These are phyloP conservation scores for Griposia aprilina DNA, from an alignment of 2,888 invertebrate genomes.

Conservation along the genomic window DNA sequence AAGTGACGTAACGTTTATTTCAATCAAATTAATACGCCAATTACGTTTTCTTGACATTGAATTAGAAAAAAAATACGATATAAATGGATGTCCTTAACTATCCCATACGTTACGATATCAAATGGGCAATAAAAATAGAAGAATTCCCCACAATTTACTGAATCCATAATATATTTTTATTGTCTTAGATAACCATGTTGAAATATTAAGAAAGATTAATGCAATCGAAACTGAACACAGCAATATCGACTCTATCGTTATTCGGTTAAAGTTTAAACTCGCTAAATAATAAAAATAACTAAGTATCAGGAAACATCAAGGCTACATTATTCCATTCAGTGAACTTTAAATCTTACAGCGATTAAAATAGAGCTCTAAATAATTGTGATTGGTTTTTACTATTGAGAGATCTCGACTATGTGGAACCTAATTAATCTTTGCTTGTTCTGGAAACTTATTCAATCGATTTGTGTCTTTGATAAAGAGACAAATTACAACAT, in stretches of 20 bases:
- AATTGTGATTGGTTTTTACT: not conserved
- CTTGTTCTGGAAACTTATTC: slow-evolving; percentile 11
- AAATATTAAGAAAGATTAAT: slow-evolving; percentile 49
- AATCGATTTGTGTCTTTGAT: slow-evolving; percentile 22
- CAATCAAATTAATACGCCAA: slow-evolving; percentile 32
- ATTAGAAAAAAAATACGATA: slow-evolving; percentile 32
- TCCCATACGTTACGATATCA: slow-evolving; percentile 26
- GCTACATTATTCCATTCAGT: not conserved
- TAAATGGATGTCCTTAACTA: slow-evolving; percentile 9
- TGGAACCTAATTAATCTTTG: slow-evolving; percentile 18
- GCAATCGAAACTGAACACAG: not conserved
- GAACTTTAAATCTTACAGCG: not conserved
- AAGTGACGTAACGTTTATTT: slow-evolving; percentile 11
- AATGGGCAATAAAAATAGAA: slow-evolving; percentile 53
- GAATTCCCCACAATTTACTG: slow-evolving; percentile 26
- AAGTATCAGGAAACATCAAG: not conserved
- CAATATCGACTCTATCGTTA: not conserved
- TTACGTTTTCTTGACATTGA: slow-evolving; percentile 19
- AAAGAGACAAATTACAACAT: not conserved
- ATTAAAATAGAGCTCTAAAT: slow-evolving; percentile 8
- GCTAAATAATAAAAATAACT: fast-evolving
- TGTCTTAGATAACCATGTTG: slow-evolving; percentile 37
- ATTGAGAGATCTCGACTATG: slow-evolving; percentile 13
- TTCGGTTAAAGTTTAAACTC: not conserved
- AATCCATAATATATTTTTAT: slow-evolving; percentile 46